These are phyloP conservation scores for Lasioglossum pauxillum DNA, from an alignment of 2,888 invertebrate genomes.

Conservation along the genomic window DNA sequence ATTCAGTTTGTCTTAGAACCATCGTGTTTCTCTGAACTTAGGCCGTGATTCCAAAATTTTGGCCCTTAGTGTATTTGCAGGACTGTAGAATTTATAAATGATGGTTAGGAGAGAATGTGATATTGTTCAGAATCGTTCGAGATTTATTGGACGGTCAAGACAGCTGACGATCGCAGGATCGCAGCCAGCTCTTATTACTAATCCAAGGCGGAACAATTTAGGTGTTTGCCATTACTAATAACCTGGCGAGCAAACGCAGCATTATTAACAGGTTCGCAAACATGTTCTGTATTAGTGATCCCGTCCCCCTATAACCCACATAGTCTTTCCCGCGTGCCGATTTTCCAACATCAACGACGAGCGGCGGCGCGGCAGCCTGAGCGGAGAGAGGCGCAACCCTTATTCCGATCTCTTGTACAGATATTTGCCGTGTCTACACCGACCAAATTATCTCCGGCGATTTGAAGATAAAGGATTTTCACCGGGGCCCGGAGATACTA, in stretches of 20 bases:
- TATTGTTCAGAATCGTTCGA: not conserved
- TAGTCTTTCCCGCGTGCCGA: slow-evolving; percentile 75
- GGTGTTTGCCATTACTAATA: slow-evolving; percentile 83
- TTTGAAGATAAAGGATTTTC: slow-evolving; percentile 82
- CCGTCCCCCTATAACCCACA: slow-evolving; percentile 77
- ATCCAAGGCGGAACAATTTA: slow-evolving; percentile 80
- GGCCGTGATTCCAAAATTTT: no score
- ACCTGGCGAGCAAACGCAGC: slow-evolving; percentile 81
- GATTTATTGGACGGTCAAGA: slow-evolving; percentile 32
- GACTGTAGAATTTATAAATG: not conserved
- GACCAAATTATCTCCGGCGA: slow-evolving; percentile 81
- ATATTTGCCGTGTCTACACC: slow-evolving; percentile 83
- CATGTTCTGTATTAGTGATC: slow-evolving; percentile 82
- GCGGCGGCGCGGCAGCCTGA: slow-evolving; percentile 29
- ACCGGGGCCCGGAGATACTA: slow-evolving; percentile 38
- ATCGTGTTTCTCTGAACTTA: no score
- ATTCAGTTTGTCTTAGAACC: no score
- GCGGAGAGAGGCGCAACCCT: slow-evolving; percentile 66
- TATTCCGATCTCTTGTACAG: slow-evolving; percentile 82
- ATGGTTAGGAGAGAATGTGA: not conserved
- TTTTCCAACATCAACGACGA: slow-evolving; percentile 51
- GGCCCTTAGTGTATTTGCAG: no score
- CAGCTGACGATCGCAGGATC: slow-evolving; percentile 38
- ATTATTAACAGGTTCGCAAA: slow-evolving; percentile 84
- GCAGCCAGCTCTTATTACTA: slow-evolving; percentile 73